Conservation (phyloP, 2,797 vertebrate species). For the Sitta carolinensis region DNA sequence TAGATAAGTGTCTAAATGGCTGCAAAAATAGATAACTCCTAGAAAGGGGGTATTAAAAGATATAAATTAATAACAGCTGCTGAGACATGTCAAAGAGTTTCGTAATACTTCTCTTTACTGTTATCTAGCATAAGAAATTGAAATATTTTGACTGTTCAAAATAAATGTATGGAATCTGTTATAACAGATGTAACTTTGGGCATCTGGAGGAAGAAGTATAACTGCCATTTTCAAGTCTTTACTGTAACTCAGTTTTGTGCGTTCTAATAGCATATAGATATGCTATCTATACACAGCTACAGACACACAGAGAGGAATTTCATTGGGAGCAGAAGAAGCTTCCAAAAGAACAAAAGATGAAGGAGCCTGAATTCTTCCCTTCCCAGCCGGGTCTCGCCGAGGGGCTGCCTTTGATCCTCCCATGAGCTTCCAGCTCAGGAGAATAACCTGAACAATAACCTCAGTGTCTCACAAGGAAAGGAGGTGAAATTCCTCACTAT, state of each 20-base stretch:
- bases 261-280: neutral
- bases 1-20: neutral
- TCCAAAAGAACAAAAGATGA: neutral
- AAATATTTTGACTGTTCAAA: neutral
- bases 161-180: neutral
- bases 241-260: neutral
- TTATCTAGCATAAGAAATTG: neutral
- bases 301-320: neutral
- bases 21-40: neutral
- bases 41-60: neutral
- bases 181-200: neutral
- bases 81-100: neutral
- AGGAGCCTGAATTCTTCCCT: neutral
- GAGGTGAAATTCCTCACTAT: neutral
- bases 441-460: neutral
- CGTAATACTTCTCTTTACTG: neutral
- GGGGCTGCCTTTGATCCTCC: neutral
- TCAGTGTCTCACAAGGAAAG: neutral
- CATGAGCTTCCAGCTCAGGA: neutral
- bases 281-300: neutral
- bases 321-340: neutral
- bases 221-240: neutral
- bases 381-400: fast-evolving
- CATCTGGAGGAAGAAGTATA: neutral
- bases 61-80: neutral